phyloP scores from a whole-genome alignment of 2,113 vertebrate genomes.

The Eurystomus gularis region DNA sequence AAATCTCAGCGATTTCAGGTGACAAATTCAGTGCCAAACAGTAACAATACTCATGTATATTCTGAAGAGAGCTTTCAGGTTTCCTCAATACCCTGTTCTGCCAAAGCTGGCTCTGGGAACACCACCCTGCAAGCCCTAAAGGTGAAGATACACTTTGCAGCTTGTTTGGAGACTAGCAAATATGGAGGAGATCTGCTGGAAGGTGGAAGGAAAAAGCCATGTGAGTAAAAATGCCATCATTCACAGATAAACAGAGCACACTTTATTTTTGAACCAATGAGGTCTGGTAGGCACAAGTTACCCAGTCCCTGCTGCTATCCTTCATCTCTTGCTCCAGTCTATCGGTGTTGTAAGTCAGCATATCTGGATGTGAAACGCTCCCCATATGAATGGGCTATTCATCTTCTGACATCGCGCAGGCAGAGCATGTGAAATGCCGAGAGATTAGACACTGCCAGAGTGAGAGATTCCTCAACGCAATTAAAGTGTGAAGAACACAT shows the following conservation, averaged over 20 bases:
- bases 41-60: not conserved
- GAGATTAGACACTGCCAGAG: slow-evolving; percentile 33
- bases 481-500: slow-evolving; percentile 57
- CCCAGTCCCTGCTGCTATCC: not conserved
- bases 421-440: slow-evolving; percentile 32
- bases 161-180: not conserved
- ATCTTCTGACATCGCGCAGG: slow-evolving; percentile 8
- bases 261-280: slow-evolving; percentile 6
- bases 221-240: not conserved
- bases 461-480: slow-evolving; percentile 47
- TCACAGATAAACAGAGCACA: not conserved
- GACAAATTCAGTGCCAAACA: slow-evolving; percentile 36
- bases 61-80: not conserved
- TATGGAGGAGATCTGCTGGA: not conserved
- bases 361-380: slow-evolving; percentile 39
- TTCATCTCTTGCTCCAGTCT: slow-evolving; percentile 34
- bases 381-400: slow-evolving; percentile 36
- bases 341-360: slow-evolving; percentile 11
- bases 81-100: slow-evolving; percentile 3
- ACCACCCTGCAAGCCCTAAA: slow-evolving; percentile 32
- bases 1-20: slow-evolving; percentile 40
- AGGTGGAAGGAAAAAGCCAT: not conserved
- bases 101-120: not conserved
- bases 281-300: slow-evolving; percentile 6
- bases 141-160: not conserved